phyloP scores from a whole-genome alignment of 1,140 invertebrate genomes.

The Eueides isabella region DNA sequence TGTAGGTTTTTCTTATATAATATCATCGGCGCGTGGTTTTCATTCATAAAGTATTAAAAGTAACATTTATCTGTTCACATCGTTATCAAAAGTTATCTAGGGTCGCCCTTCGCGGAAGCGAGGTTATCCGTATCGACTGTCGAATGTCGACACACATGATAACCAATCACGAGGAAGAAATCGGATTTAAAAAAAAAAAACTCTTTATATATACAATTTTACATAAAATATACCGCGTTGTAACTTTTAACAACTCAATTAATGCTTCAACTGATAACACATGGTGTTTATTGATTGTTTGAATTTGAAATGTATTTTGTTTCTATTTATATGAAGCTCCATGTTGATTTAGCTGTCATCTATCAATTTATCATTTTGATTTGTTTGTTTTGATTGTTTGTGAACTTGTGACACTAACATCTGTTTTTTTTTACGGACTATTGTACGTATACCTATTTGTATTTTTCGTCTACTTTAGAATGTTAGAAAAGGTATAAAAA shows the following conservation, averaged over 20 bases:
- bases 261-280: neutral
- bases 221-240: neutral
- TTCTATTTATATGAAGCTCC: neutral
- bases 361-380: neutral
- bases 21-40: slow-evolving; percentile 15
- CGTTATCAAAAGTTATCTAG: slow-evolving; percentile 37
- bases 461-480: neutral
- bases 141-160: slow-evolving; percentile 40
- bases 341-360: neutral
- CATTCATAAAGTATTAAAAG: slow-evolving; percentile 39
- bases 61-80: slow-evolving; percentile 31
- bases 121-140: slow-evolving; percentile 41
- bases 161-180: slow-evolving; percentile 33
- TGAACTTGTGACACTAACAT: neutral
- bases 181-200: slow-evolving; percentile 29
- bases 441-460: neutral
- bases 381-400: neutral
- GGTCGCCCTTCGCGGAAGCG: slow-evolving; percentile 46
- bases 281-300: neutral
- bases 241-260: neutral
- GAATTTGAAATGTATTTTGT: neutral
- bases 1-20: slow-evolving; percentile 11
- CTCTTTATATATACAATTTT: neutral
- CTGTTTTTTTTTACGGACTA: neutral
- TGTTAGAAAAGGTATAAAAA: no score